These are phyloP conservation scores for Mormyrus iriodes DNA, from an alignment of 2,113 vertebrate genomes.

Conservation along the genomic window DNA sequence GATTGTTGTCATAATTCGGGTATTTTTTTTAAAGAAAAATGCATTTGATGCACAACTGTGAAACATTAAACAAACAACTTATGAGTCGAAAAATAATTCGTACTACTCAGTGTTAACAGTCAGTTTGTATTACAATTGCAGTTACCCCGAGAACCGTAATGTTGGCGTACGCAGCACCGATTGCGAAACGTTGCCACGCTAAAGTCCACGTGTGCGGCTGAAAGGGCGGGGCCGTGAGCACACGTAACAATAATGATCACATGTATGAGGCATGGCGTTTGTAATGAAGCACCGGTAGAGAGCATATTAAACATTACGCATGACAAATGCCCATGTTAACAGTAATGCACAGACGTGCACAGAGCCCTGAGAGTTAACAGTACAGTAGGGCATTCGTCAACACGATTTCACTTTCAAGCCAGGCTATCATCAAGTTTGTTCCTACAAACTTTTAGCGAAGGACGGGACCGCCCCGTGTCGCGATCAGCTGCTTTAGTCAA, in stretches of 20 bases:
- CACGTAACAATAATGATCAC: constrained; percentile 40
- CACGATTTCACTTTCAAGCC: background rate
- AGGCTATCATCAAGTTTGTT: constrained; percentile 24
- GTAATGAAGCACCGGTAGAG: constrained; percentile 28
- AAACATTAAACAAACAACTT: constrained; percentile 2
- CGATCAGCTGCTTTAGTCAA: constrained; percentile 33
- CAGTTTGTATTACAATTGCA: background rate
- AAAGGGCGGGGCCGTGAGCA: constrained; percentile 45
- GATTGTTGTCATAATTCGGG: background rate
- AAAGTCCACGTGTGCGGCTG: constrained; percentile 62
- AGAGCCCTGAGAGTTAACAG: background rate
- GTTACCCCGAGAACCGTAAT: background rate
- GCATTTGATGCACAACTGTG: background rate
- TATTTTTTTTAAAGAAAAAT: background rate
- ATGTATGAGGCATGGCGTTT: constrained; percentile 51
- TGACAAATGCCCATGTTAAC: background rate
- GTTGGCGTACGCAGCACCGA: background rate
- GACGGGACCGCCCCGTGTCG: constrained; percentile 21
- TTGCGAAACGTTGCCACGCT: constrained; percentile 46
- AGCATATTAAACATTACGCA: constrained; percentile 6
- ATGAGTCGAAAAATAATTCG: background rate
- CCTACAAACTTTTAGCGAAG: constrained; percentile 4
- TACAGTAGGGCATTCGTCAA: background rate
- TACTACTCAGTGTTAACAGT: background rate
- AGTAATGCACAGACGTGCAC: background rate